Conservation (phyloP, 2,888 invertebrate genomes). For the Drosophila sordidula region DNA sequence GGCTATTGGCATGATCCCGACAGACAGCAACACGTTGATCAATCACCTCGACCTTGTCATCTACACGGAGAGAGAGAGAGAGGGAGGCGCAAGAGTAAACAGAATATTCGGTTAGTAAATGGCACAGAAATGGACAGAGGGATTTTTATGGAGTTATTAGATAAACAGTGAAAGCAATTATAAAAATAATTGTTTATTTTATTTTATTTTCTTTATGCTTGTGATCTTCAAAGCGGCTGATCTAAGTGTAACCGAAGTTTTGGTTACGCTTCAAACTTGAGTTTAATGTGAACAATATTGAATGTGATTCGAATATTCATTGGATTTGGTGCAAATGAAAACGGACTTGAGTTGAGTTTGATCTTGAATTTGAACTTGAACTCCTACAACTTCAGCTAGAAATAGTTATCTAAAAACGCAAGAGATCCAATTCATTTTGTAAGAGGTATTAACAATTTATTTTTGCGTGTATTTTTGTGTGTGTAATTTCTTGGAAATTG, state of each 20-base stretch:
- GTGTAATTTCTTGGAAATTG: conserved; percentile 54
- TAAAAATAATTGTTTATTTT: conserved; percentile 52
- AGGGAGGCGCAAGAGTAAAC: not conserved
- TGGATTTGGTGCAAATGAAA: conserved; percentile 38
- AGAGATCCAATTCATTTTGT: conserved; percentile 47
- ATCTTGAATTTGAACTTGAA: conserved; percentile 14
- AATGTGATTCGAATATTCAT: conserved; percentile 16
- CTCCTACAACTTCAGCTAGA: conserved; percentile 16
- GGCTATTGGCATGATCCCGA: conserved; percentile 97
- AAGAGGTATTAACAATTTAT: conserved; percentile 18
- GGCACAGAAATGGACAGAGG: not conserved
- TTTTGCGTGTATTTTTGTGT: conserved; percentile 55
- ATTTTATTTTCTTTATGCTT: conserved; percentile 15
- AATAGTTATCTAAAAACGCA: conserved; percentile 22
- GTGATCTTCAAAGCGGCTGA: conserved; percentile 27
- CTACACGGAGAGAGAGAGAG: conserved; percentile 86
- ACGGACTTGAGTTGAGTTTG: conserved; percentile 32
- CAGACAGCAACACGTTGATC: conserved; percentile 98
- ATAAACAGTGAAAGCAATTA: conserved; percentile 74
- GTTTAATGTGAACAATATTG: conserved; percentile 19
- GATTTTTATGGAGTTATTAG: conserved; percentile 23
- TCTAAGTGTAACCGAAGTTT: conserved; percentile 9
- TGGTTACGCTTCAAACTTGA: conserved; percentile 5
- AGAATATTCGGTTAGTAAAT: conserved; percentile 20
- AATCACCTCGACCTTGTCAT: conserved; percentile 97